Base-by-base conservation (phyloP, 2,797 vertebrate genomes). In the Labeo calbasu region DNA sequence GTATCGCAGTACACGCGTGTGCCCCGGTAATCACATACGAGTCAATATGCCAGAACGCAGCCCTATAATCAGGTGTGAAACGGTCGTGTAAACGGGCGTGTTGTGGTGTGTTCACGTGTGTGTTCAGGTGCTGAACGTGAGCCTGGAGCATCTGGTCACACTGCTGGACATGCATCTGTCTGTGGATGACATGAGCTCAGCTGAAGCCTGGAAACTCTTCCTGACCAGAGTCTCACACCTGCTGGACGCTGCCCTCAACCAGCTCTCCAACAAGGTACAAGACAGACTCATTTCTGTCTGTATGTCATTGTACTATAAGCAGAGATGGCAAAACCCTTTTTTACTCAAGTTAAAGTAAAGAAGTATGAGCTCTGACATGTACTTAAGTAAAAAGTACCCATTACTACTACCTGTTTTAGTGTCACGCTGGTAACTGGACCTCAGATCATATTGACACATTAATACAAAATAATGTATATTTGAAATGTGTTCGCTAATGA, bases 1-100 rank as follows among this genome's bases (percentile, higher is more conserved):
- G 87, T 46, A 19, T 94, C 82, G 88, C 92, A 71, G 55, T 88
- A 55, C 93, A 92, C 36, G 91, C 93, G 0, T 95, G 94, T 84
- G 73, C 91, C 79, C 28, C 89, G 91, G 94, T 94, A 85, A 89
- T 13, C 28, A 5, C 61, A 19, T 0, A 46, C 19, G 28, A 21
- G 17, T 40, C n/a, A 51, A 14, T 28, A 2, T 77, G 21, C n/a
- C 36, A 66, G 32, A 53, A 76, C 69, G n/a, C 72, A 21, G 14
- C 48, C 55, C 32, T 59, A 5, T 55, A 7, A 46, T 23, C 40
- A 23, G 32, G 1, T 0, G 0, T 43, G 75, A 77, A 7, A 11
- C 2, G 1, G 57, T 17, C 1, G 13, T 61, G 43, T 36, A 14
- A 77, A 36, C 3, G 25, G 13, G 13, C 2, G 21, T 51, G 68